Evolutionary conservation across 2,888 invertebrate species (phyloP).

Genomic region (Epistrophe grossulariae): DNA sequence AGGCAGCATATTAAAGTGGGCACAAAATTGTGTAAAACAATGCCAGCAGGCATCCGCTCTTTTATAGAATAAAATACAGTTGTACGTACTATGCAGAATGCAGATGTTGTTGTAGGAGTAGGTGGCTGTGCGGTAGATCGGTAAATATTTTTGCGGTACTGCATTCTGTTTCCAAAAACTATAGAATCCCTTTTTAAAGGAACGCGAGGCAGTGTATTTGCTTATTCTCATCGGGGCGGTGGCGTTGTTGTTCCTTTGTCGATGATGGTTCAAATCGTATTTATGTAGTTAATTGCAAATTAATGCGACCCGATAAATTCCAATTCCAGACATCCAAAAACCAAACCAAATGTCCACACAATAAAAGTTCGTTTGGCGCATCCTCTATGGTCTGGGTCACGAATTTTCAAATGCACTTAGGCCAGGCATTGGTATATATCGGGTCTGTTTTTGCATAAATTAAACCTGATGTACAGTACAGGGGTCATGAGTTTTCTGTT

Average conservation of each 20-base stretch:
- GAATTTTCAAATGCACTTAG: constrained; percentile 37
- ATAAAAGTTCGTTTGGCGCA: constrained; percentile 48
- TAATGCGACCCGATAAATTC: constrained; percentile 73
- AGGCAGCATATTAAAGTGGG: constrained; percentile 11
- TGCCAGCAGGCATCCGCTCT: constrained; percentile 36
- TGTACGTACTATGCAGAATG: neutral
- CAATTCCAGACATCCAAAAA: constrained; percentile 54
- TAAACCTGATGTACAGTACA: neutral
- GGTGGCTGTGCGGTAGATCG: constrained; percentile 40
- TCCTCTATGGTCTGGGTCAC: constrained; percentile 52
- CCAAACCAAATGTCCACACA: constrained; percentile 63
- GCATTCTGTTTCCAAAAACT: constrained; percentile 32
- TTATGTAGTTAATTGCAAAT: constrained; percentile 74
- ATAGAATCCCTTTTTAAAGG: constrained; percentile 47
- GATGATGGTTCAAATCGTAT: constrained; percentile 61
- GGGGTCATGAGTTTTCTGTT: neutral
- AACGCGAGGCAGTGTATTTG: constrained; percentile 8
- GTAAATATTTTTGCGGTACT: constrained; percentile 43
- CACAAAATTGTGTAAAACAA: constrained; percentile 31
- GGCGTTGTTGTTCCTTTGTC: neutral
- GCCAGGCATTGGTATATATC: constrained; percentile 12
- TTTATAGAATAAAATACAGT: neutral
- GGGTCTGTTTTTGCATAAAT: constrained; percentile 32
- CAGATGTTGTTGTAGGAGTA: constrained; percentile 29
- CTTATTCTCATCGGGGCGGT: constrained; percentile 5